These are phyloP conservation scores for Leucophenga maculata DNA, from an alignment of 2,888 invertebrate genomes.

Conservation along the genomic window DNA sequence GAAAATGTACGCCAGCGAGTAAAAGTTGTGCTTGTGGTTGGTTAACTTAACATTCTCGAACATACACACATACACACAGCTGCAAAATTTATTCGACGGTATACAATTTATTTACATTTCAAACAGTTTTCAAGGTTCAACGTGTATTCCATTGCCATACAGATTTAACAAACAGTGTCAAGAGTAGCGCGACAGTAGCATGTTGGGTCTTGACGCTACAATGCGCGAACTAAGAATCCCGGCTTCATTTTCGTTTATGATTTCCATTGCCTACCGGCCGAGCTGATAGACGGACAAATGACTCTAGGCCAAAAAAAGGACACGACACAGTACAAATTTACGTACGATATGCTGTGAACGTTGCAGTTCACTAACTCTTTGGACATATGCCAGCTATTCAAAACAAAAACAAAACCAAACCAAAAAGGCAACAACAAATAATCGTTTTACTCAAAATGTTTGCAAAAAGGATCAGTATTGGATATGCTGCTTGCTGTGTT, in stretches of 20 bases:
- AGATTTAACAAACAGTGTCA: no score
- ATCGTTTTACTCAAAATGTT: slow-evolving; percentile 1
- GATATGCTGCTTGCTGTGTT: no score
- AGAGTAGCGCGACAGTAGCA: no score
- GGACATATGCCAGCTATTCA: slow-evolving; percentile 11
- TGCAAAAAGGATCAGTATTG: slow-evolving; percentile 12
- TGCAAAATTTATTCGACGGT: neutral
- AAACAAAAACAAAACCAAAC: slow-evolving; percentile 1
- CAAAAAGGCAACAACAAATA: neutral
- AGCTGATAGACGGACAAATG: no score
- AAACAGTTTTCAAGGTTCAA: neutral
- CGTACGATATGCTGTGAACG: neutral
- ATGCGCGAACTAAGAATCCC: neutral
- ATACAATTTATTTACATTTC: neutral
- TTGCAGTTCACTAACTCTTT: slow-evolving; percentile 7
- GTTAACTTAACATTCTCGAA: slow-evolving; percentile 1
- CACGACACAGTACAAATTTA: no score
- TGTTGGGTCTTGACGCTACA: no score
- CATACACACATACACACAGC: neutral
- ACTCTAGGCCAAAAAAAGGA: no score
- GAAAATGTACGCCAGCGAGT: slow-evolving; percentile 11
- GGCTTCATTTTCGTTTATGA: slow-evolving; percentile 7
- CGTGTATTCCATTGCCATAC: neutral
- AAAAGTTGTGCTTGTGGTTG: slow-evolving; percentile 20
- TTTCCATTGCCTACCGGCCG: slow-evolving; percentile 6